These are phyloP conservation scores for Chironomus striatipennis DNA, from an alignment of 1,140 invertebrate genomes.

Conservation along the genomic window DNA sequence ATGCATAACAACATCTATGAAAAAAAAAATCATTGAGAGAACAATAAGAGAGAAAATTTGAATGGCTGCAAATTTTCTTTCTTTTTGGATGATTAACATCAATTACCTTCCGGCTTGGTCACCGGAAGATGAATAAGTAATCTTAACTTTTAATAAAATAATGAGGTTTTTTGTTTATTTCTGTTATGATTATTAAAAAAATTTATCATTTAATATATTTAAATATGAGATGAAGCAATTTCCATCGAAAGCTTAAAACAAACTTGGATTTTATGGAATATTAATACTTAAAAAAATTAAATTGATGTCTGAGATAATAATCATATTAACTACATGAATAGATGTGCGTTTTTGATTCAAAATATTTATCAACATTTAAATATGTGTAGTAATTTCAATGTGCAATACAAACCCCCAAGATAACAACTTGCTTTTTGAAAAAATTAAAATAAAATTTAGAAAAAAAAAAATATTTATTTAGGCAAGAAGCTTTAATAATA, in stretches of 20 bases:
- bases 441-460: not conserved
- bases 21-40: conserved; percentile 2
- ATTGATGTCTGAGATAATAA: too few species aligned
- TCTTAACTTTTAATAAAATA: not conserved
- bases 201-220: not conserved
- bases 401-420: conserved; percentile 19
- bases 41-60: conserved; percentile 21
- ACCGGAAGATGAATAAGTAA: not conserved
- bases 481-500: not conserved
- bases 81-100: not conserved
- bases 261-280: not conserved
- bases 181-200: not conserved
- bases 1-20: not conserved
- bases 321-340: too few species aligned
- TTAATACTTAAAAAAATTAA: not conserved
- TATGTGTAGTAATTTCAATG: not conserved
- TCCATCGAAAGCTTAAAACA: not conserved
- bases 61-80: conserved; percentile 22
- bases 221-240: conserved; percentile 2
- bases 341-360: too few species aligned
- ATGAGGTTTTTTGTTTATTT: not conserved
- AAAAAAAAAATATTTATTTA: not conserved
- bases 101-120: too few species aligned
- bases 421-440: not conserved
- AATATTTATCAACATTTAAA: not conserved